Base-by-base conservation (phyloP, 2,113 vertebrate species). In the Gymnocephalus cernua region DNA sequence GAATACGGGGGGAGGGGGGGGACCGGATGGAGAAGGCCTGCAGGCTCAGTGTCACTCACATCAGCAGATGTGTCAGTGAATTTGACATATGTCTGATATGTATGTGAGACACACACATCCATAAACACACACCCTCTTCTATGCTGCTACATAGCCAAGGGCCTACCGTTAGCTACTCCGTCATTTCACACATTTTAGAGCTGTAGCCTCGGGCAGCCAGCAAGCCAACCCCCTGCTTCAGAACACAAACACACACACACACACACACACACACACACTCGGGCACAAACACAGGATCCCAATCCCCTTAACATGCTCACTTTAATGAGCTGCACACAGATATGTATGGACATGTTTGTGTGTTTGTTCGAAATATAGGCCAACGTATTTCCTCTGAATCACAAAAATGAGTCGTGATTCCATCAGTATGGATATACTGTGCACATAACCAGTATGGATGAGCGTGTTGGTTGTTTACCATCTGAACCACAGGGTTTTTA, bases 111-210 rank as follows among this genome's bases (percentile, higher is more conserved):
- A 80, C 59, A 79, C 51, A 74, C 32, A 67, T 16, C 25, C 76
- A 58, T 51, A 78, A 54, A 71, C 25, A 74, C 78, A 63, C 74
- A 76, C 74, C 69, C 57, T n/a, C 72, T 51, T 67, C 71, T 58
- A 8, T 86, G 64, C 61, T 59, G 64, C 64, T 74, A 69, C 77
- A 29, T 86, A 58, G 88, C 89, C 85, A 58, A 83, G 70, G 85
- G 89, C 85, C 86, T 79, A 84, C 85, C 59, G 74, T 80, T 69
- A 87, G 80, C 82, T 78, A 85, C 86, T 85, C 79, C 78, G 83
- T 93, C 91, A 82, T 92, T 90, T 91, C 88, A 90, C 88, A 91
- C 87, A 85, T 82, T 89, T 93, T 88, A 90, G 76, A 85, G 78
- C 66, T 72, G 88, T 89, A 81, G 88, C 92, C 91, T 66, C 12